Percentiles rank a stretch among this genome's conserved stretches.
phyloP scores from a whole-genome alignment of 53 echinoderm and acorn worm genomes.

The Astropecten irregularis region DNA sequence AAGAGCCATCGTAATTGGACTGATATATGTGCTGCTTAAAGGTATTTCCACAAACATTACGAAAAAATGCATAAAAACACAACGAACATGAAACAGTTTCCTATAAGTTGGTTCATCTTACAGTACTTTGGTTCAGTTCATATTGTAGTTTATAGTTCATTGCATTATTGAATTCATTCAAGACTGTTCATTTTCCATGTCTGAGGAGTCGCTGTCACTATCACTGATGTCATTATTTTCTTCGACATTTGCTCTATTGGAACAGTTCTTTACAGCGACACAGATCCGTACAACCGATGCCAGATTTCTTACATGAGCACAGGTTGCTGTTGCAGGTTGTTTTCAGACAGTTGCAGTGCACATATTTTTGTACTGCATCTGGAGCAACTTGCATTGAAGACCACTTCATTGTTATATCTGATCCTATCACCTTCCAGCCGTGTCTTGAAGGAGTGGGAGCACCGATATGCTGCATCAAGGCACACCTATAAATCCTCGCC shows the following conservation, averaged over 20 bases:
- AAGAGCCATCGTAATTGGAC: too few species aligned
- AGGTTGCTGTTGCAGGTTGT: slow-evolving; percentile 32
- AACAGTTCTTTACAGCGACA: slow-evolving; percentile 20
- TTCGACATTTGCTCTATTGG: background rate
- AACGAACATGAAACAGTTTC: too few species aligned
- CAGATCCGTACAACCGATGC: slow-evolving; percentile 24
- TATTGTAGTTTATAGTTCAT: too few species aligned
- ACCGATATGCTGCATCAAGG: slow-evolving; percentile 11
- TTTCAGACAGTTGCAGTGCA: slow-evolving; percentile 30
- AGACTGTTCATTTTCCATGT: slow-evolving; percentile 6
- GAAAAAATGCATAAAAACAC: too few species aligned
- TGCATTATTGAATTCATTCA: too few species aligned
- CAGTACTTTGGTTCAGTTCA: too few species aligned
- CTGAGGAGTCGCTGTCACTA: slow-evolving; percentile 13
- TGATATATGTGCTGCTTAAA: too few species aligned
- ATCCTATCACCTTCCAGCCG: slow-evolving; percentile 10
- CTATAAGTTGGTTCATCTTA: too few species aligned
- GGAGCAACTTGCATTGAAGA: slow-evolving; percentile 37
- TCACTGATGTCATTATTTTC: slow-evolving; percentile 14
- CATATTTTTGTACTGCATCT: slow-evolving; percentile 35
- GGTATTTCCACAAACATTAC: too few species aligned
- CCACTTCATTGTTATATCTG: slow-evolving; percentile 1
- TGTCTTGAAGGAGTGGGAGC: slow-evolving; percentile 22
- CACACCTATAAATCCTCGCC: slow-evolving; percentile 14
- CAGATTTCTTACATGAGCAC: slow-evolving; percentile 31